phyloP scores from a whole-genome alignment of 2,113 vertebrate genomes.

The Zingel zingel region DNA sequence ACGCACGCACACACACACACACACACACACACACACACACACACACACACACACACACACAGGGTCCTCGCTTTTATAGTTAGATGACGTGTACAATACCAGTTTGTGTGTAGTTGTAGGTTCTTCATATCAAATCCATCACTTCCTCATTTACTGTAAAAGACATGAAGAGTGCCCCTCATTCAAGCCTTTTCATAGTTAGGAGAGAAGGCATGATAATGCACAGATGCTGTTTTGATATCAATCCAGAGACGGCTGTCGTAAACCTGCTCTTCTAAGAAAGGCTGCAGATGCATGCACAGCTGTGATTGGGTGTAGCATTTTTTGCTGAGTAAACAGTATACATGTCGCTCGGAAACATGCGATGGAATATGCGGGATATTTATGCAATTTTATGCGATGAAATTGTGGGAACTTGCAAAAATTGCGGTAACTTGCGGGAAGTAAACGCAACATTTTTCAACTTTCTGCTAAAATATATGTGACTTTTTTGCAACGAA shows the following conservation, averaged over 20 bases:
- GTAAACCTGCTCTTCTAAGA: not conserved
- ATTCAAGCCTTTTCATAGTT: not conserved
- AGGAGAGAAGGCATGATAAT: not conserved
- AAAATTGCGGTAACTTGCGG: too few relatives aligned
- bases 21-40: too few relatives aligned
- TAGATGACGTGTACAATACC: not conserved
- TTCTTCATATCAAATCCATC: not conserved
- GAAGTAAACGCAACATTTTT: too few relatives aligned
- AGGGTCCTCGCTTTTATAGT: too few relatives aligned
- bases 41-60: too few relatives aligned
- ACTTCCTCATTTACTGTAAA: not conserved
- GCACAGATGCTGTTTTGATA: not conserved
- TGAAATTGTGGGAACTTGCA: too few relatives aligned
- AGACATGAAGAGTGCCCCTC: not conserved
- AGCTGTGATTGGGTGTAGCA: not conserved
- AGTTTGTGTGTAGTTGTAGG: not conserved
- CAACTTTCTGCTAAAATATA: too few relatives aligned
- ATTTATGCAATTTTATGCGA: too few relatives aligned
- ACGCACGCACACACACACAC: too few relatives aligned
- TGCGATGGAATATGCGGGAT: too few relatives aligned
- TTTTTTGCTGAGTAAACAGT: not conserved
- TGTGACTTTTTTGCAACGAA: too few relatives aligned
- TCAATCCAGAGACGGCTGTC: not conserved
- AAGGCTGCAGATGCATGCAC: not conserved
- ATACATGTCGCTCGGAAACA: too few relatives aligned